These are phyloP conservation scores for Bubo scandiacus DNA, from an alignment of 2,113 vertebrate species.

Conservation along the genomic window DNA sequence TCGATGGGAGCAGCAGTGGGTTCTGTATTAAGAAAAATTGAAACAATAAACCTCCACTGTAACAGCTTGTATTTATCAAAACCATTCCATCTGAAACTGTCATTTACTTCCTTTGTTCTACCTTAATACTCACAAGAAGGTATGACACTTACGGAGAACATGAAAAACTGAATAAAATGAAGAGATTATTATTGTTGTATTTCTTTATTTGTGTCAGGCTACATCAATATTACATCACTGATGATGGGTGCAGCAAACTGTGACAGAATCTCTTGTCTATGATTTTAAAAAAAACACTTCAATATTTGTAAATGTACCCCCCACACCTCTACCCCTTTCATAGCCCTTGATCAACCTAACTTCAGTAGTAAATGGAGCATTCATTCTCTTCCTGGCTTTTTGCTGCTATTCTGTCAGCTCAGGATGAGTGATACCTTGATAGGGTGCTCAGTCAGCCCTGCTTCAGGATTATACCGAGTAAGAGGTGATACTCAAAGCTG, in stretches of 20 bases:
- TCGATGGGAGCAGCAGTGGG: conserved; percentile 88
- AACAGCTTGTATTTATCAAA: conserved; percentile 45
- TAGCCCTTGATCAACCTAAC: not conserved
- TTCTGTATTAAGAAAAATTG: conserved; percentile 79
- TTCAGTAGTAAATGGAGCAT: not conserved
- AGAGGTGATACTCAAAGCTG: not conserved
- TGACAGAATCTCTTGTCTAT: not conserved
- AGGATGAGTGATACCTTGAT: not conserved
- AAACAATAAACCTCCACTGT: conserved; percentile 55
- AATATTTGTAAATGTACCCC: not conserved
- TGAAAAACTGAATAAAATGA: conserved; percentile 40
- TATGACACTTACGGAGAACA: not conserved
- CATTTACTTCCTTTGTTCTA: conserved; percentile 18
- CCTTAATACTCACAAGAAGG: conserved; percentile 2
- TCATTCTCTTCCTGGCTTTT: not conserved
- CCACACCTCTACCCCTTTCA: not conserved
- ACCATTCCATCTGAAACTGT: not conserved
- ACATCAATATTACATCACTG: not conserved
- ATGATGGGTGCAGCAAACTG: not conserved
- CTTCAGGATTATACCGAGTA: not conserved
- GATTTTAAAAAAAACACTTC: not conserved
- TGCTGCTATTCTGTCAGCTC: not conserved
- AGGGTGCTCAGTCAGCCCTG: not conserved
- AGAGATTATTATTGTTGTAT: conserved; percentile 21
- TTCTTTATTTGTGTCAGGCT: conserved; percentile 1